These are phyloP conservation scores for Polydrusus cervinus DNA, from an alignment of 2,888 invertebrate species.

Conservation along the genomic window DNA sequence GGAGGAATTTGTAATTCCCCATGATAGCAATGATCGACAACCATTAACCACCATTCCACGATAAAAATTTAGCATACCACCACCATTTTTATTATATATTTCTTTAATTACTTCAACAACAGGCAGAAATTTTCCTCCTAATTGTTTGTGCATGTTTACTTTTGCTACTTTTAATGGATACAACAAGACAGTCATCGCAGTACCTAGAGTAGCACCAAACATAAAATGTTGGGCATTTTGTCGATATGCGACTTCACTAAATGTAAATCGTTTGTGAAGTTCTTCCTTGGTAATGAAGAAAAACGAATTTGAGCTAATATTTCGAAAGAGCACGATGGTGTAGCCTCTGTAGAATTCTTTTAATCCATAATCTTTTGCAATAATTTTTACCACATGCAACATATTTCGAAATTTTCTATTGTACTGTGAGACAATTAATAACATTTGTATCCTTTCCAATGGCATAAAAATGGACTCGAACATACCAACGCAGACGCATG, in stretches of 20 bases:
- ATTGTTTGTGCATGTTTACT: slow-evolving; percentile 51
- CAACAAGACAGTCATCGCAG: slow-evolving; percentile 53
- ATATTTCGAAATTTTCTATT: slow-evolving; percentile 56
- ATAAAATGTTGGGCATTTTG: slow-evolving; percentile 52
- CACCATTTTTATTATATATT: slow-evolving; percentile 50
- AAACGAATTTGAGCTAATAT: slow-evolving; percentile 49
- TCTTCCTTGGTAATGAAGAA: slow-evolving; percentile 55
- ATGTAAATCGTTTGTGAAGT: slow-evolving; percentile 42
- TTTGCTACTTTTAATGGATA: slow-evolving; percentile 58
- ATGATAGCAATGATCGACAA: slow-evolving; percentile 51
- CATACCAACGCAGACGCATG: slow-evolving; percentile 51
- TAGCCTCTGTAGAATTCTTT: slow-evolving; percentile 58
- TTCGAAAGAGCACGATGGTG: slow-evolving; percentile 50
- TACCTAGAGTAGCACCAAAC: slow-evolving; percentile 54
- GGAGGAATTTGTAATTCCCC: slow-evolving; percentile 56
- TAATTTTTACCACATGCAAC: slow-evolving; percentile 46
- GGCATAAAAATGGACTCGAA: slow-evolving; percentile 56
- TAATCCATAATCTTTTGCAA: slow-evolving; percentile 51
- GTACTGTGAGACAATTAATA: slow-evolving; percentile 53
- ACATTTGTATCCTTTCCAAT: slow-evolving; percentile 57
- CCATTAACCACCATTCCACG: slow-evolving; percentile 51
- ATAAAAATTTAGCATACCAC: slow-evolving; percentile 56
- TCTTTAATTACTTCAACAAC: slow-evolving; percentile 38
- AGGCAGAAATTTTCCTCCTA: slow-evolving; percentile 53
- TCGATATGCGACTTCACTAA: slow-evolving; percentile 33